A percentile compares a stretch with the other conserved stretches of the same genome.
phyloP scores from a whole-genome alignment of 2,113 vertebrate genomes.

The Eulacestoma nigropectus region DNA sequence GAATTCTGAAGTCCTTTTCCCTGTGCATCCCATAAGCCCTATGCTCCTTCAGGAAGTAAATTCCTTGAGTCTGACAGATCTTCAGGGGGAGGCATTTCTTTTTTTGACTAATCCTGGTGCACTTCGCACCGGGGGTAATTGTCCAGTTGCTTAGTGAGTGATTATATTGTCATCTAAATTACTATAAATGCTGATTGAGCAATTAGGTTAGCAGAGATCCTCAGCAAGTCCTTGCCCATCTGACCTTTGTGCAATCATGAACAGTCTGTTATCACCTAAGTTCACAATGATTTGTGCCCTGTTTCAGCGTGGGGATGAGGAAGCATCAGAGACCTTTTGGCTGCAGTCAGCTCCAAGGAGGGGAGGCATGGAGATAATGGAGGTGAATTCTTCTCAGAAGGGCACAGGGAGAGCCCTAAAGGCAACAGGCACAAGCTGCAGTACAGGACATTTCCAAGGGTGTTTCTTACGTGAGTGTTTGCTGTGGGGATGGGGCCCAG shows the following conservation, averaged over 20 bases:
- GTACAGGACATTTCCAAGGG: background rate
- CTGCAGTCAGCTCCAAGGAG: background rate
- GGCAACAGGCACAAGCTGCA: background rate
- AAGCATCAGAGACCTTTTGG: background rate
- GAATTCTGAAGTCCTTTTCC: background rate
- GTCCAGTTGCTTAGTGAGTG: background rate
- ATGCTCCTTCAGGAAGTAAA: background rate
- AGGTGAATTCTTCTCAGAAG: background rate
- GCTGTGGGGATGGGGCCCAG: background rate
- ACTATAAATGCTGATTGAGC: background rate
- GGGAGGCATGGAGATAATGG: background rate
- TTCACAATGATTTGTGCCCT: background rate
- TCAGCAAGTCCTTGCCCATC: background rate
- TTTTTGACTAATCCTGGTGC: background rate
- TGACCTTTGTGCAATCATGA: background rate
- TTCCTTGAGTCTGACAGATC: background rate
- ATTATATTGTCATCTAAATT: background rate
- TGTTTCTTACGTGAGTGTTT: background rate
- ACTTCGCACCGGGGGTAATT: background rate
- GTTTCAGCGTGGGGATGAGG: background rate
- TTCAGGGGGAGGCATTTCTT: background rate
- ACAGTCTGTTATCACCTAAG: background rate
- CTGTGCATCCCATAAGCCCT: background rate
- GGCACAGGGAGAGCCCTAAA: background rate
- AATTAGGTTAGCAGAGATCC: background rate